Evolutionary conservation across 1,140 invertebrate species (phyloP).

Genomic region (Sitobion miscanthi): DNA sequence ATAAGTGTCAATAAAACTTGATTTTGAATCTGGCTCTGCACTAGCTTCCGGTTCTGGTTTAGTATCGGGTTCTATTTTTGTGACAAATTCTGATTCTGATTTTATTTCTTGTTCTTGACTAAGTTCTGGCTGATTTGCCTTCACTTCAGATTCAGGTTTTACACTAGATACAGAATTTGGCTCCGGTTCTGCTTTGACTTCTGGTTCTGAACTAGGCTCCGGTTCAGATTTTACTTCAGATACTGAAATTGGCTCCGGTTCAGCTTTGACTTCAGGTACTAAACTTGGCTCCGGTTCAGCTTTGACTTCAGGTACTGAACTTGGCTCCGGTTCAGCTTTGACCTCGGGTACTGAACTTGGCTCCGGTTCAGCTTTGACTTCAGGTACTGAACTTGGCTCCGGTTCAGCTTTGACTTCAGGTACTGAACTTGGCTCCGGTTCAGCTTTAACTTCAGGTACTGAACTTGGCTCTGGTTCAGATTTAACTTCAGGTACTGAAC

Average conservation of each 20-base stretch:
- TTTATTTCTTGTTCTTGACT: conserved; percentile 57
- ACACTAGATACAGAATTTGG: conserved; percentile 58
- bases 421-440: conserved; percentile 61
- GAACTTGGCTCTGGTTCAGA: conserved; percentile 61
- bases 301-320: conserved; percentile 62
- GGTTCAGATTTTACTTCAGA: conserved; percentile 61
- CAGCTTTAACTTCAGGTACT: conserved; percentile 59
- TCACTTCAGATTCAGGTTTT: conserved; percentile 59
- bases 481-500: conserved; percentile 61
- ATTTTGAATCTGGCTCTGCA: conserved; percentile 56
- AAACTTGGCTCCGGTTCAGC: conserved; percentile 62
- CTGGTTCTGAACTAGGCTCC: conserved; percentile 61
- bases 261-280: conserved; percentile 60
- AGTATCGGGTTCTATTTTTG: conserved; percentile 51
- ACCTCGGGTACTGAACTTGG: conserved; percentile 57
- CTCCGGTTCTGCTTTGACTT: conserved; percentile 59
- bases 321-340: conserved; percentile 39
- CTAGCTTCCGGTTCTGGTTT: conserved; percentile 58
- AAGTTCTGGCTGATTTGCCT: conserved; percentile 43
- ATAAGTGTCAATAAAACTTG: not conserved
- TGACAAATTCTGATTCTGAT: conserved; percentile 58
- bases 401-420: conserved; percentile 60
- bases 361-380: conserved; percentile 61
- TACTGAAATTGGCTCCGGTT: conserved; percentile 59
- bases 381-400: conserved; percentile 61